A percentile compares a stretch with the other conserved stretches of the same genome.
phyloP scores from a whole-genome alignment of 2,797 vertebrate genomes.

The Bovichtus diacanthus region DNA sequence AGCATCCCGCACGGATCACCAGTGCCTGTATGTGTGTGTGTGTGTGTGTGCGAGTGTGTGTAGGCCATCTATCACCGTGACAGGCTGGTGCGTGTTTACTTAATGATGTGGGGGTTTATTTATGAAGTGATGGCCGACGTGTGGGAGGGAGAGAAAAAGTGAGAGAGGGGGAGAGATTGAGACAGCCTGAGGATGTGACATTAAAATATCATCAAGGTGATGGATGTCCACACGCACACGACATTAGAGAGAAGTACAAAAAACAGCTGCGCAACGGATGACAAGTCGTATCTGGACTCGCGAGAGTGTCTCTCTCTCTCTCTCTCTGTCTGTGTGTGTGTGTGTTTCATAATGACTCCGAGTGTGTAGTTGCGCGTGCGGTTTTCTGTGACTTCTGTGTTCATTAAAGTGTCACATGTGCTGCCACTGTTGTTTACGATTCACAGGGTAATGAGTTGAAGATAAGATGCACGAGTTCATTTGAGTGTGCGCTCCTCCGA shows the following conservation, averaged over 20 bases:
- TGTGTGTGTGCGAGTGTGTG: conserved; percentile 37
- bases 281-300: conserved; percentile 70
- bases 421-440: conserved; percentile 63
- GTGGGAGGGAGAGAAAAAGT: conserved; percentile 55
- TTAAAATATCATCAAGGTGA: conserved; percentile 86
- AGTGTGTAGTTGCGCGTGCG: conserved; percentile 40
- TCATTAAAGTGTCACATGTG: conserved; percentile 71
- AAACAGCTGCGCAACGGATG: conserved; percentile 72
- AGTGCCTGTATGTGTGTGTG: conserved; percentile 9
- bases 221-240: conserved; percentile 74
- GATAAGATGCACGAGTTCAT: conserved; percentile 55
- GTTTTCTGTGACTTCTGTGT: conserved; percentile 53
- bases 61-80: conserved; percentile 79
- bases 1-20: conserved; percentile 46
- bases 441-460: conserved; percentile 71
- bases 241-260: conserved; percentile 78
- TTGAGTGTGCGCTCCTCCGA: conserved; percentile 8
- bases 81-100: conserved; percentile 81
- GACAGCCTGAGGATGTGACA: conserved; percentile 82
- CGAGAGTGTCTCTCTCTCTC: conserved; percentile 20
- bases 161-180: conserved; percentile 55
- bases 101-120: conserved; percentile 84
- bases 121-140: conserved; percentile 80
- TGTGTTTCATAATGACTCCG: conserved; percentile 53
- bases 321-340: conserved; percentile 16